Conservation (phyloP, 2,888 invertebrate species). For the Linnaemya vulpina region DNA sequence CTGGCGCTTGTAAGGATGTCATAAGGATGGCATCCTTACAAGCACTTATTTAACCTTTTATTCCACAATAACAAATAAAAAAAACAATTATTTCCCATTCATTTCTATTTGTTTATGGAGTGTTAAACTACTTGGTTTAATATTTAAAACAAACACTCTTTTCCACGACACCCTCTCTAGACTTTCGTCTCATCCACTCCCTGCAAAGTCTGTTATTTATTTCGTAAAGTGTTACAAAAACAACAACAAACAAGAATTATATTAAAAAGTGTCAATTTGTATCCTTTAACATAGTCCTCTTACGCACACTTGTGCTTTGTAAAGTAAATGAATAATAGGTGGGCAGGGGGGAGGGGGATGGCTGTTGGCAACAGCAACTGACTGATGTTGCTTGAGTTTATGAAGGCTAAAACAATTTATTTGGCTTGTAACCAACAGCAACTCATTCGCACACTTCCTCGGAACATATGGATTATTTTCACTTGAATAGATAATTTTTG, state of each 20-base stretch:
- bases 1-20: too few relatives aligned
- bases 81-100: neutral
- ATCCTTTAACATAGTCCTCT: neutral
- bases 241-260: neutral
- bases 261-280: constrained; percentile 14
- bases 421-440: neutral
- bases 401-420: neutral
- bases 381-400: neutral
- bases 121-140: neutral
- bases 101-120: neutral
- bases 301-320: neutral
- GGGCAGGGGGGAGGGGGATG: too few relatives aligned
- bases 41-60: too few relatives aligned
- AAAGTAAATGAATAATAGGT: neutral
- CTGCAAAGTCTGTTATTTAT: neutral
- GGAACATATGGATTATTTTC: constrained; percentile 39
- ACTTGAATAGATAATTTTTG: constrained; percentile 26
- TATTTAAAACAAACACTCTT: neutral
- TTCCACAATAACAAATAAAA: neutral
- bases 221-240: neutral
- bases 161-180: neutral
- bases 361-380: neutral
- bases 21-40: too few relatives aligned
- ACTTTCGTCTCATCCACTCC: neutral
- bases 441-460: neutral